Evolutionary conservation across 2,113 vertebrate genomes (phyloP).

Genomic region (Gila orcuttii): DNA sequence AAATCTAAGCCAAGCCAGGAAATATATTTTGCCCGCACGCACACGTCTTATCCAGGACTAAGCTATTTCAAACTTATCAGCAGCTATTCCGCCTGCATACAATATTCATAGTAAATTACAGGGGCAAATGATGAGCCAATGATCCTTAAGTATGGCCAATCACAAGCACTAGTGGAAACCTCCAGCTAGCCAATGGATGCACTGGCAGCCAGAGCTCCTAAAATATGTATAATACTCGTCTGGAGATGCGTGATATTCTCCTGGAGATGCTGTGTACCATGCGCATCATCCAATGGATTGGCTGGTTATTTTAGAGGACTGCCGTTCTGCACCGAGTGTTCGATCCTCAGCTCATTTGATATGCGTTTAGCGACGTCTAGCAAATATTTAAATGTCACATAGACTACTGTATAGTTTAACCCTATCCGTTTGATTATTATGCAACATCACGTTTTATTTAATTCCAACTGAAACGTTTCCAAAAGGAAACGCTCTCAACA

Average conservation of each 20-base stretch:
- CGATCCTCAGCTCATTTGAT: neutral
- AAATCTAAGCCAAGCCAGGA: neutral
- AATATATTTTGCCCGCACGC: slow-evolving; percentile 3
- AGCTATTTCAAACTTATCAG: slow-evolving; percentile 63
- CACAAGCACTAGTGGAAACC: slow-evolving; percentile 51
- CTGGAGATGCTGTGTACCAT: neutral
- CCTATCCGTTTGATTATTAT: neutral
- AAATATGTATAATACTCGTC: slow-evolving; percentile 63
- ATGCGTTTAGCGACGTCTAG: neutral
- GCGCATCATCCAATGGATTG: neutral
- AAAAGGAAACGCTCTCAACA: neutral
- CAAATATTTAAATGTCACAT: neutral
- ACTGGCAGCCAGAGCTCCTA: slow-evolving; percentile 63
- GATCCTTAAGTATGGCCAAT: slow-evolving; percentile 70
- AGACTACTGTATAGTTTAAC: neutral
- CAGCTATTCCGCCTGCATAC: slow-evolving; percentile 62
- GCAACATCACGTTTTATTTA: neutral
- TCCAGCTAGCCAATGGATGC: slow-evolving; percentile 70
- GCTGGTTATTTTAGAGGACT: neutral
- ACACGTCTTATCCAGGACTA: slow-evolving; percentile 50
- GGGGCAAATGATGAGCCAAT: slow-evolving; percentile 66
- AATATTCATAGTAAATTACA: slow-evolving; percentile 73
- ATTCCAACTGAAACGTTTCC: neutral
- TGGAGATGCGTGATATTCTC: slow-evolving; percentile 48
- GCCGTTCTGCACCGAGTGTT: neutral